Evolutionary conservation across 2,888 invertebrate species (phyloP).

Genomic region (Argyresthia goedartella): DNA sequence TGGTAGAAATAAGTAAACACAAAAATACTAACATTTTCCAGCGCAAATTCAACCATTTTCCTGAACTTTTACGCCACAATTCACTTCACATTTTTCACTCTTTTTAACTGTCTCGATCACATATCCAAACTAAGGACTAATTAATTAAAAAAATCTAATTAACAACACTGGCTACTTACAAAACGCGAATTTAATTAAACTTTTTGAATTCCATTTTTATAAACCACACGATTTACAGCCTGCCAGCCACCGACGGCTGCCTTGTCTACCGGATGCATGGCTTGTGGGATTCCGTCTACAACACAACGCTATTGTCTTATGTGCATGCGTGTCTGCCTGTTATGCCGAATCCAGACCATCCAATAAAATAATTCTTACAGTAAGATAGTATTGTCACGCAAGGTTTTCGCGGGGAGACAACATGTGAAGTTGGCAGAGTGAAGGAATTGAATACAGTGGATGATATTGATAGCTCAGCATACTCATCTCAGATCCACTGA

Average conservation of each 20-base stretch:
- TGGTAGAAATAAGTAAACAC: too few relatives aligned
- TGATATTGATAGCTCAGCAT: too few relatives aligned
- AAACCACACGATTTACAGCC: too few relatives aligned
- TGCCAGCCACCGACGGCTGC: background rate
- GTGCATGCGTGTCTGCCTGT: constrained; percentile 21
- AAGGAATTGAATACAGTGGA: too few relatives aligned
- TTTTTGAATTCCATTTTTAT: too few relatives aligned
- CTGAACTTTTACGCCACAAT: constrained; percentile 6
- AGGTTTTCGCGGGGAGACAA: too few relatives aligned
- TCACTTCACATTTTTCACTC: background rate
- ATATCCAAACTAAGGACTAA: background rate
- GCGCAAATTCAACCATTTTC: constrained; percentile 33
- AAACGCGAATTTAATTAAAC: background rate
- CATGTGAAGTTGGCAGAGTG: too few relatives aligned
- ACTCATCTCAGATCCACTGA: too few relatives aligned
- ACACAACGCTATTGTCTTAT: constrained; percentile 14
- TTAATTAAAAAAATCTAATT: background rate
- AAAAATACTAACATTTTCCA: constrained; percentile 28
- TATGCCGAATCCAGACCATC: constrained; percentile 23
- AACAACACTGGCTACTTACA: too few relatives aligned
- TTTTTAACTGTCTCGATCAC: background rate
- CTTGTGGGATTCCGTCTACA: constrained; percentile 17
- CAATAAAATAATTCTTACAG: too few relatives aligned
- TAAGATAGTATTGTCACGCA: too few relatives aligned
- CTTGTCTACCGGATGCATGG: constrained; percentile 28